Evolutionary conservation across 2,797 vertebrate species (phyloP), one percentile per base, ranked within the genome.

Genomic region (Eulemur mongoz): DNA sequence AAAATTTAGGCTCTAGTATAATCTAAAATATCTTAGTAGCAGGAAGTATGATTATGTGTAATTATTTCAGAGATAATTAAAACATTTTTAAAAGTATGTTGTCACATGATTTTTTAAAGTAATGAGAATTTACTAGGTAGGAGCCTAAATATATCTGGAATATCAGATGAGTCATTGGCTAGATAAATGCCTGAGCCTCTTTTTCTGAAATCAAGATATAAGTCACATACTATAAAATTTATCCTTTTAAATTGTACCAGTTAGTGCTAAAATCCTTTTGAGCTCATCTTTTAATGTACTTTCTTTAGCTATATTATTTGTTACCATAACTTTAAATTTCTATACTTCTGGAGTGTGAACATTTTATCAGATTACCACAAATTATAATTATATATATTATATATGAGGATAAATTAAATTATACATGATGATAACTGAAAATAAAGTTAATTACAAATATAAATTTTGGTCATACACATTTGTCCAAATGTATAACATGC

Each of bases 31-130:
- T 73, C 20, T 93, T 76, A 59, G 30, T n/a, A 61, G 65, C 52
- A 70, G 59, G 22, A 40, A 59, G 3, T 38, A 30, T 48, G 35
- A 79, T 81, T 70, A 14, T 69, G 52, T 35, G 48, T 40, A 80
- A 75, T 92, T 82, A 73, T 69, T 83, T 83, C 75, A 17, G 18
- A 70, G 54, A 86, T 80, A 93, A 75, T 40, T 25, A 87, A 91
- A 92, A 76, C 32, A 61, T 20, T 65, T 65, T 17, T 5, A 38
- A 30, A 30, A 79, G 1, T 15, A 32, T 38, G 1, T 22, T 91
- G 25, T 32, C 10, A 22, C 0, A 3, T 65, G 40, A 14, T 89
- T 70, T 89, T 91, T 65, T 22, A 35, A 61, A 91, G 32, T 73
- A 50, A 35, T 72, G 30, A 54, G 23, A 32, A 43, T 84, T 95